A percentile compares a stretch with the other conserved stretches of the same genome.
Evolutionary conservation across 2,797 vertebrate genomes (phyloP).

Genomic region (Phaenicophaeus curvirostris): DNA sequence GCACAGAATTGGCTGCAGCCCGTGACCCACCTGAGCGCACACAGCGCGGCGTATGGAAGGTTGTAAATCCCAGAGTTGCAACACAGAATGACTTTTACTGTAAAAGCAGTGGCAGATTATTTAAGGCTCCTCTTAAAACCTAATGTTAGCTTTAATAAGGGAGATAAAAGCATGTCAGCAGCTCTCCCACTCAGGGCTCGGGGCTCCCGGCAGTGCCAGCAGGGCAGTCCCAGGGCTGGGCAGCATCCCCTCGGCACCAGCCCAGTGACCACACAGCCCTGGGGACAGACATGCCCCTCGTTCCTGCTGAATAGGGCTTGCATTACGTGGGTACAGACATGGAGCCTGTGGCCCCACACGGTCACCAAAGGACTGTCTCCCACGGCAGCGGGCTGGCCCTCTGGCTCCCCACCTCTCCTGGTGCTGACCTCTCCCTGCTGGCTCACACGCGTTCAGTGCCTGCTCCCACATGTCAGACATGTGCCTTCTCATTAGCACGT

Average conservation of each 20-base stretch:
- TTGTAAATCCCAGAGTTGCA: conserved; percentile 4
- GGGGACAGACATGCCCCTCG: fast-evolving
- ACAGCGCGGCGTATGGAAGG: background rate
- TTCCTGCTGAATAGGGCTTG: background rate
- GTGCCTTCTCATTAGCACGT: conserved; percentile 59
- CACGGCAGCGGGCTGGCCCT: background rate
- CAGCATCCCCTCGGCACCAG: background rate
- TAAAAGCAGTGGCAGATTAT: conserved; percentile 27
- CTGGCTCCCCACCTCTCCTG: background rate
- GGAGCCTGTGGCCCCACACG: background rate
- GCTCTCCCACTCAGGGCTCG: background rate
- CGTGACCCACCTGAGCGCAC: fast-evolving
- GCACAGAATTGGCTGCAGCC: background rate
- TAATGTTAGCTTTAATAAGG: conserved; percentile 59
- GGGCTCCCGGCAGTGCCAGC: fast-evolving
- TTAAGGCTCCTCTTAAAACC: conserved; percentile 53
- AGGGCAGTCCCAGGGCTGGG: background rate
- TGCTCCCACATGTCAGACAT: background rate
- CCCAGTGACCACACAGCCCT: background rate
- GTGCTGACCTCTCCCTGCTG: background rate
- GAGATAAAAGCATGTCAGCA: conserved; percentile 24
- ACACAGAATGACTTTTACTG: background rate
- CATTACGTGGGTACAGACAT: fast-evolving
- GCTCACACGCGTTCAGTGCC: background rate
- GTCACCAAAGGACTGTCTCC: no score